phyloP scores from a whole-genome alignment of 1,140 invertebrate genomes.

The Galleria mellonella region DNA sequence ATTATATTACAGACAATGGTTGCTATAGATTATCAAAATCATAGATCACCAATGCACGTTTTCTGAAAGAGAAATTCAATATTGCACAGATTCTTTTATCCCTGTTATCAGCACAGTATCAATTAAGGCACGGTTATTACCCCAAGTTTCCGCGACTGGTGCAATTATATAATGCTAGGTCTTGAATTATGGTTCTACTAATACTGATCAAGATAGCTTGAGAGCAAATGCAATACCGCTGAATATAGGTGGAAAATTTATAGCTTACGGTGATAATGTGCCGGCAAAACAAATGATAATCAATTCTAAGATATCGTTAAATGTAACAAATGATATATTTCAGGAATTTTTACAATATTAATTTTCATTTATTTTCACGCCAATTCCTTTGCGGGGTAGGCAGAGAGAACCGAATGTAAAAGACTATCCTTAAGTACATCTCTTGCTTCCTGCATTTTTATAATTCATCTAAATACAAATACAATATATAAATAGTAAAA shows the following conservation, averaged over 20 bases:
- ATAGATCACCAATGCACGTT: no score
- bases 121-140: slow-evolving; percentile 43
- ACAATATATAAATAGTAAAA: no score
- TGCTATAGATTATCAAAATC: no score
- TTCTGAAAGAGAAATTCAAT: slow-evolving; percentile 7
- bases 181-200: slow-evolving; percentile 46
- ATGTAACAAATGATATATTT: no score
- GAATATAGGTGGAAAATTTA: slow-evolving; percentile 32
- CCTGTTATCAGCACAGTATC: slow-evolving; percentile 20
- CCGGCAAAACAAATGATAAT: slow-evolving; percentile 9
- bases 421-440: no score
- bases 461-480: no score
- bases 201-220: slow-evolving; percentile 46
- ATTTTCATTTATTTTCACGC: no score
- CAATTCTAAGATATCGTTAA: not conserved
- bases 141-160: slow-evolving; percentile 28
- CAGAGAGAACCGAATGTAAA: no score
- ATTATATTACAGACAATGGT: no score
- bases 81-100: not conserved
- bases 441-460: no score
- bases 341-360: no score
- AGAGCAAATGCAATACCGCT: slow-evolving; percentile 23
- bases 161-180: slow-evolving; percentile 40
- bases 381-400: no score
- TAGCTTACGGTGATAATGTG: slow-evolving; percentile 33